phyloP scores from a whole-genome alignment of 2,113 vertebrate species.

The Trochalopteron elliotii region DNA sequence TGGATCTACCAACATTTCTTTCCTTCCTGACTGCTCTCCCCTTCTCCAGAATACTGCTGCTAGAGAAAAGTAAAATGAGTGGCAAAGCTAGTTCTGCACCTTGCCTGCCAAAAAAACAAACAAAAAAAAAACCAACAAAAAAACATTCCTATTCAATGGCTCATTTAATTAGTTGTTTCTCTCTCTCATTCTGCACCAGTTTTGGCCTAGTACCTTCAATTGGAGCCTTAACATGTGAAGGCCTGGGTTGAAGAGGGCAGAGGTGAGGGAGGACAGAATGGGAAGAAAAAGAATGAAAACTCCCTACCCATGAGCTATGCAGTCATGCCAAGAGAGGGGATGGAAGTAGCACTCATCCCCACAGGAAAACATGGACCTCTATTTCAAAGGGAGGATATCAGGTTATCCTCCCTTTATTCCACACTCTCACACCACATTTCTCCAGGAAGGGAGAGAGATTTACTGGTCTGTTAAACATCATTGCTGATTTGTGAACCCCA shows the following conservation, averaged over 20 bases:
- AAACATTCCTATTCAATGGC: neutral
- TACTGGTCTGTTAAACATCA: neutral
- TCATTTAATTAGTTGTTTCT: neutral
- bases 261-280: neutral
- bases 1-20: neutral
- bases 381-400: neutral
- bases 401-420: neutral
- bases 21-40: neutral
- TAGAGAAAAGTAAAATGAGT: neutral
- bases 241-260: neutral
- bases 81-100: neutral
- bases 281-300: neutral
- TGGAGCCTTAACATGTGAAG: neutral
- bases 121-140: neutral
- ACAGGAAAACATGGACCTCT: neutral
- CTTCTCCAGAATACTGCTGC: conserved; percentile 5
- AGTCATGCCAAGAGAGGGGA: neutral
- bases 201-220: neutral
- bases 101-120: neutral
- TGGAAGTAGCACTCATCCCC: neutral
- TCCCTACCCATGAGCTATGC: neutral
- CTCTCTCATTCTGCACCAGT: neutral
- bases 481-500: neutral
- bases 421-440: neutral
- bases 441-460: neutral